A percentile compares a stretch with the other conserved stretches of the same genome.
These are phyloP conservation scores for Paramormyrops hopkinsi DNA, from an alignment of 2,797 vertebrate genomes.

Conservation along the genomic window DNA sequence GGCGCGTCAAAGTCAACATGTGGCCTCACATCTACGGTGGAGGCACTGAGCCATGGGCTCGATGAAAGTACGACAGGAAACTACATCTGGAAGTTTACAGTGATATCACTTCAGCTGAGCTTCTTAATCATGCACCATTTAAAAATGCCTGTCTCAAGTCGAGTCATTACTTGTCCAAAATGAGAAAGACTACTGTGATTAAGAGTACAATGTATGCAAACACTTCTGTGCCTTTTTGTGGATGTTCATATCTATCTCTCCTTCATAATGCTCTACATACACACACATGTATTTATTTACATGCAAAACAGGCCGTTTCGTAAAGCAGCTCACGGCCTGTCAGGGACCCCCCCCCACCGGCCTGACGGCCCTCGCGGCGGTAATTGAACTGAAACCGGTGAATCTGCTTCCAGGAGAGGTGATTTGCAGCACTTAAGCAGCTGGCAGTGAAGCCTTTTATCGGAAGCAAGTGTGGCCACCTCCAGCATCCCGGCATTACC, in stretches of 20 bases:
- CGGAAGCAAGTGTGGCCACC: not conserved
- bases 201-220: not conserved
- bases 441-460: not conserved
- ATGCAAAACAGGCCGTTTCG: not conserved
- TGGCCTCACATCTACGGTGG: not conserved
- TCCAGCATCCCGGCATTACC: not conserved
- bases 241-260: not conserved
- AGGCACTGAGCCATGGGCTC: not conserved
- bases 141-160: not conserved
- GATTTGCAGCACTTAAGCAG: constrained; percentile 5
- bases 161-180: not conserved
- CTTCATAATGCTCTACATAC: not conserved
- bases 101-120: not conserved
- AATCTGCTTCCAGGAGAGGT: not conserved
- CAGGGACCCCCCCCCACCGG: not conserved
- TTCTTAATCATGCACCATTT: not conserved
- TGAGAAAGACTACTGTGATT: not conserved
- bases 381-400: not conserved
- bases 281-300: not conserved
- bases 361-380: not conserved
- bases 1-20: not conserved
- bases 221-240: not conserved
- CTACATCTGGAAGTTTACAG: not conserved
- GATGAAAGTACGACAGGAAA: not conserved
- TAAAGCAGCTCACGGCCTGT: not conserved